These are phyloP conservation scores for Laupala kohalensis DNA, from an alignment of 1,140 invertebrate genomes.

Conservation along the genomic window DNA sequence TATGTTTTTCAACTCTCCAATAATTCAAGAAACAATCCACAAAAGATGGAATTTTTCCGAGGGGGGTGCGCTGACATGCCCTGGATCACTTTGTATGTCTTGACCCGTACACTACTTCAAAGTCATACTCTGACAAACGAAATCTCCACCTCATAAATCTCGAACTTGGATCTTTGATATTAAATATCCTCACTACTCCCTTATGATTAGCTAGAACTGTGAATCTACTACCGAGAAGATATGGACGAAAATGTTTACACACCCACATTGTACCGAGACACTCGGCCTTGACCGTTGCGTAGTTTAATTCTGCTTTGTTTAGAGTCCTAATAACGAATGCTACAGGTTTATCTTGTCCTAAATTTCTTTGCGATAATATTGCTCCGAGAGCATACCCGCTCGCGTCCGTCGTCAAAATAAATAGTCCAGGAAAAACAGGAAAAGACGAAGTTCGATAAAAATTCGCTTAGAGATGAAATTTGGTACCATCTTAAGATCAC, in stretches of 20 bases:
- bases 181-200: conserved; percentile 32
- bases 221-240: conserved; percentile 32
- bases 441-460: too few relatives aligned
- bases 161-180: conserved; percentile 30
- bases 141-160: conserved; percentile 35
- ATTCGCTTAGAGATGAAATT: too few relatives aligned
- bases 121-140: conserved; percentile 32
- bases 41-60: too few relatives aligned
- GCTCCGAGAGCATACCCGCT: conserved; percentile 12
- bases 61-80: too few relatives aligned
- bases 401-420: conserved; percentile 10
- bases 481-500: too few relatives aligned
- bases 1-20: too few relatives aligned
- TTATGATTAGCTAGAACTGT: conserved; percentile 36
- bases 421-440: background rate
- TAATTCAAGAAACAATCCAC: too few relatives aligned
- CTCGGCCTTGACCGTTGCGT: conserved; percentile 34
- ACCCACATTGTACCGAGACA: conserved; percentile 35
- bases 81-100: conserved; percentile 26
- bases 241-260: conserved; percentile 30
- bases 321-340: conserved; percentile 25
- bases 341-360: conserved; percentile 13
- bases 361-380: conserved; percentile 13
- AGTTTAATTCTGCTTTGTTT: conserved; percentile 24
- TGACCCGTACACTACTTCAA: conserved; percentile 29